These are phyloP conservation scores for Eupithecia tripunctaria DNA, from an alignment of 2,888 invertebrate species.

Conservation along the genomic window DNA sequence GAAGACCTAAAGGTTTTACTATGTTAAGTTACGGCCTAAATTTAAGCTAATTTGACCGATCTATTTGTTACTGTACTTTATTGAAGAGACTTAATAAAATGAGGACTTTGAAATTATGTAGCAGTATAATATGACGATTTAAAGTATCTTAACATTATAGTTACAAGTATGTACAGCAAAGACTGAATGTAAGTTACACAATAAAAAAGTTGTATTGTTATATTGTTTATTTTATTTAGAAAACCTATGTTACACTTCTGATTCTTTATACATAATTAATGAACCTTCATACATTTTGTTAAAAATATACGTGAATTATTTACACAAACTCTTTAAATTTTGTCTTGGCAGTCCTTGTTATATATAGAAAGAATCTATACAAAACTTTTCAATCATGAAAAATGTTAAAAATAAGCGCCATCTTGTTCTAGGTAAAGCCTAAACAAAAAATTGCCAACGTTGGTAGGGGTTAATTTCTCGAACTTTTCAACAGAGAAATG, in stretches of 20 bases:
- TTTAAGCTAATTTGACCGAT: not conserved
- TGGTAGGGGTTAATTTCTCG: not conserved
- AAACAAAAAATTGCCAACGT: too few relatives aligned
- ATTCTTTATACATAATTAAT: not conserved
- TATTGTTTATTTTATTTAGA: conserved; percentile 17
- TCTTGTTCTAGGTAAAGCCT: not conserved
- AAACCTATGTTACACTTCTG: not conserved
- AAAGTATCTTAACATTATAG: not conserved
- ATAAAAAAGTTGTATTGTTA: conserved; percentile 20
- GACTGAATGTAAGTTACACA: conserved; percentile 37
- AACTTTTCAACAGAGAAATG: not conserved
- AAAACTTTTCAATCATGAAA: too few relatives aligned
- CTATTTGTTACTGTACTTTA: not conserved
- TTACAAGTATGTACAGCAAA: conserved; percentile 20
- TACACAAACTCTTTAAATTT: not conserved
- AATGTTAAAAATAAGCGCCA: not conserved
- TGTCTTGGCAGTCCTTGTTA: not conserved
- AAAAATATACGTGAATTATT: not conserved
- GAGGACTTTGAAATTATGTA: not conserved
- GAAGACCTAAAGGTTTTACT: not conserved
- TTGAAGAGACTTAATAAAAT: not conserved
- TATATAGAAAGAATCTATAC: too few relatives aligned
- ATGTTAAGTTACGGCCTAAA: too few relatives aligned
- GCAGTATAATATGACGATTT: not conserved
- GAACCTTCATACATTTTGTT: not conserved